Base-by-base conservation (phyloP, 2,888 invertebrate genomes). In the Drosophila histrio region DNA sequence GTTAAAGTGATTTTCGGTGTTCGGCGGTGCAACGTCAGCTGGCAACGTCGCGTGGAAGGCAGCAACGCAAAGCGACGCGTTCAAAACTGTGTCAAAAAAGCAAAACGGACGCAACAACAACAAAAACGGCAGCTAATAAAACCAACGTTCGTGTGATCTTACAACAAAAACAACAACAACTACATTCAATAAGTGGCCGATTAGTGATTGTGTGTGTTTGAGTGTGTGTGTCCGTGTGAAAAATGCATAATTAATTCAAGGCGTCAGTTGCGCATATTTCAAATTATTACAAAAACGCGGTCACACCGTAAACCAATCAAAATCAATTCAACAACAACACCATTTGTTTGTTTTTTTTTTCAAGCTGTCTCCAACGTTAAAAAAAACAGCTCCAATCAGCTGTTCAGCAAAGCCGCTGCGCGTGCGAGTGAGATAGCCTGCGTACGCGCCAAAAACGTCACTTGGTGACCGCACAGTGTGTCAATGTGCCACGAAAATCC, bases 391-490 rank as follows among this genome's bases (percentile, higher is more conserved):
- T 54, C 28, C 59, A 81, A 81, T 79, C 81, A 82, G 81, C 81
- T 82, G 81, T 77, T 79, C n/a, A 46, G 53, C 62, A 52, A 52
- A 63, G 41, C 65, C 56, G 70, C 24, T 30, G 32, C 43, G 39
- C 46, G 71, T 66, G 71, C 43, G 44, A 75, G 52, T 47, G 72
- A 77, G 69, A 74, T 24, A 84, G 69, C 56, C 52, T 64, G 44
- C 32, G 57, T 67, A 74, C 73, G 73, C 75, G 81, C 74, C 79
- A 85, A 82, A 82, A 84, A 77, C 76, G 65, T 50, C 54, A 71
- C 17, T 34, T 11, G 19, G 53, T 11, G 19, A 50, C 17, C 39
- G 70, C 63, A 85, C 74, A 71, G 77, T 82, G 82, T 47, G 59
- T 39, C 15, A 13, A 58, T 19, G 32, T 19, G 13, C 2, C 0